Evolutionary conservation across 2,797 vertebrate genomes (phyloP).

Genomic region (Phrynocephalus vlangalii): DNA sequence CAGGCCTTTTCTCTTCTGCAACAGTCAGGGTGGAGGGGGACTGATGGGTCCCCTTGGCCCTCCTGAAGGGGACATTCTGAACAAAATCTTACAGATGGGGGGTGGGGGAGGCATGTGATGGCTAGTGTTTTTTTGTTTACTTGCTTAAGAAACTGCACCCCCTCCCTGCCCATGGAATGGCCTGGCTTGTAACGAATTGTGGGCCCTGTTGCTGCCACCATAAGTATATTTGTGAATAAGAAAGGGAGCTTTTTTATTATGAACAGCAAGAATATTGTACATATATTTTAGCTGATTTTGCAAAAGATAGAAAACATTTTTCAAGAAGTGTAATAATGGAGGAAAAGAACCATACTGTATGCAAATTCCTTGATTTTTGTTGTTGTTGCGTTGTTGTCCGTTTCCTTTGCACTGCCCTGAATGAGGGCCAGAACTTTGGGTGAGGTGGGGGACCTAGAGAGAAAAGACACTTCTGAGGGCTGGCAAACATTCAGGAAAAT

Average conservation of each 20-base stretch:
- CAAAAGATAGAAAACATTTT: conserved; percentile 13
- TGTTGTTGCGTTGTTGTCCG: not conserved
- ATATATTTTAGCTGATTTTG: conserved; percentile 68
- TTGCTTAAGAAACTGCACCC: conserved; percentile 44
- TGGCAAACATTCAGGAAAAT: conserved; percentile 43
- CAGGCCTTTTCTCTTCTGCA: too few relatives aligned
- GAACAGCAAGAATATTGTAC: conserved; percentile 54
- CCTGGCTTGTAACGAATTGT: conserved; percentile 74
- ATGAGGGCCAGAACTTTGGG: conserved; percentile 42
- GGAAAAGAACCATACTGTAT: conserved; percentile 54
- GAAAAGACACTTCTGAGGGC: conserved; percentile 1
- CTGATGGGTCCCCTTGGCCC: not conserved
- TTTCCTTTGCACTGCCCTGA: conserved; percentile 66
- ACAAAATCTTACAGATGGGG: conserved; percentile 14
- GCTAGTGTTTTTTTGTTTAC: conserved; percentile 53
- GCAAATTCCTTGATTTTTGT: conserved; percentile 57
- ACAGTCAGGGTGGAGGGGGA: too few relatives aligned
- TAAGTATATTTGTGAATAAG: conserved; percentile 76
- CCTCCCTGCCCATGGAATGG: conserved; percentile 30
- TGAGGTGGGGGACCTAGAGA: not conserved
- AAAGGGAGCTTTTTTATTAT: conserved; percentile 66
- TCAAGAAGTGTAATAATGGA: conserved; percentile 17
- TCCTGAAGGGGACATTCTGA: conserved; percentile 37
- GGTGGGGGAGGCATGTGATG: not conserved
- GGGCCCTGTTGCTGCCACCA: conserved; percentile 72